phyloP scores from a whole-genome alignment of 2,888 invertebrate genomes.

The Tetropium fuscum region DNA sequence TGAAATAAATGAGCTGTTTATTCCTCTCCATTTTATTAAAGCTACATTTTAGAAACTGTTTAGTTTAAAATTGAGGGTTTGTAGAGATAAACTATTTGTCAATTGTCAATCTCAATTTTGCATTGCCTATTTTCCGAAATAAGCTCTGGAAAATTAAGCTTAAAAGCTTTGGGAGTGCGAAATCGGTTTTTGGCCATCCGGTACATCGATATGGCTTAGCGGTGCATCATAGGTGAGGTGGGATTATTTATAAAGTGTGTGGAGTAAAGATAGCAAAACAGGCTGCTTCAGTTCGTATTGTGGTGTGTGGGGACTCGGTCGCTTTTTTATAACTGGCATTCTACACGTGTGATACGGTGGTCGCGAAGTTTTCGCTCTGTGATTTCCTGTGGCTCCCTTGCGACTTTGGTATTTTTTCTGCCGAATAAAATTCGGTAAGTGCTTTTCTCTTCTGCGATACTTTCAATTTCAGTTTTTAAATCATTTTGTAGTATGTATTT shows the following conservation, averaged over 20 bases:
- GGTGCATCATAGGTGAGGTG: conserved; percentile 40
- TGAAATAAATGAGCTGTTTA: too few relatives aligned
- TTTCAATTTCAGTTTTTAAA: too few relatives aligned
- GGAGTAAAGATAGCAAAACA: conserved; percentile 38
- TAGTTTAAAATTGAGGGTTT: too few relatives aligned
- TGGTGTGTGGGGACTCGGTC: conserved; percentile 32
- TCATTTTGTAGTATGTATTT: too few relatives aligned
- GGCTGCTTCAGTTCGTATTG: conserved; percentile 43
- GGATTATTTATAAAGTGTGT: conserved; percentile 46
- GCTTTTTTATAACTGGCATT: conserved; percentile 35
- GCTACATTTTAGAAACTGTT: too few relatives aligned
- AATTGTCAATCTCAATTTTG: too few relatives aligned
- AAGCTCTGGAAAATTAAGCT: too few relatives aligned
- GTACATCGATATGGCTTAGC: conserved; percentile 7
- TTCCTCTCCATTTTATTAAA: too few relatives aligned
- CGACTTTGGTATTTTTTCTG: not conserved
- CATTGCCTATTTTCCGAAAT: too few relatives aligned
- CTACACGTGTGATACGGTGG: conserved; percentile 35
- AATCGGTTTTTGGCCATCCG: conserved; percentile 7
- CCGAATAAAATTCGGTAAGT: not conserved
- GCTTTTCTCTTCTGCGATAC: not conserved
- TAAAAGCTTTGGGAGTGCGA: too few relatives aligned
- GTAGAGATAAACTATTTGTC: too few relatives aligned
- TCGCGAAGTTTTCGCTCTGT: conserved; percentile 32
- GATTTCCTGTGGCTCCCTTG: not conserved